These are phyloP conservation scores for Apamea anceps DNA, from an alignment of 2,888 invertebrate genomes.

Conservation along the genomic window DNA sequence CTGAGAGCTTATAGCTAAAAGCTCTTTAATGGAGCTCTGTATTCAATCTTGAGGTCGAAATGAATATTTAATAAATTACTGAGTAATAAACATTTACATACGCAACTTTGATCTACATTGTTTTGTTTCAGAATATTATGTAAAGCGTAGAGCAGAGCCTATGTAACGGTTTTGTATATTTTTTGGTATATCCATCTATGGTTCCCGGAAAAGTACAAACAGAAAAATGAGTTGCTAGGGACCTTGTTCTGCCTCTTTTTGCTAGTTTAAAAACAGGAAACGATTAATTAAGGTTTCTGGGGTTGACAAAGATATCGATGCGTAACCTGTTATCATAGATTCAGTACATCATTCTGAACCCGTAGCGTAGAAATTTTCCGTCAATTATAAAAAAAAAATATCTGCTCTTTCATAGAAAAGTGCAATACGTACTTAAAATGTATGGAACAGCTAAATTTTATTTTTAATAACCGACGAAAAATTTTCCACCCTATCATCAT, in stretches of 20 bases:
- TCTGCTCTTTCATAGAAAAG: too few relatives aligned
- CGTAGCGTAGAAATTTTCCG: too few relatives aligned
- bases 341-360: not conserved
- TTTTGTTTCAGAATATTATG: conserved; percentile 28
- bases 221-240: not conserved
- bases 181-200: not conserved
- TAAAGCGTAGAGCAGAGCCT: not conserved
- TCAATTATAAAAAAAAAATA: too few relatives aligned
- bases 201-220: not conserved
- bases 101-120: conserved; percentile 16
- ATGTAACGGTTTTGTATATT: conserved; percentile 10
- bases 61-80: conserved; percentile 56
- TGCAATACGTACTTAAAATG: too few relatives aligned
- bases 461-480: too few relatives aligned
- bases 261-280: not conserved
- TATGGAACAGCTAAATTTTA: too few relatives aligned
- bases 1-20: conserved; percentile 42
- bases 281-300: not conserved
- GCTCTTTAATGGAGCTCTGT: conserved; percentile 33
- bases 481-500: too few relatives aligned
- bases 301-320: too few relatives aligned
- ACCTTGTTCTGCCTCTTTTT: not conserved
- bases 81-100: conserved; percentile 39
- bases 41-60: conserved; percentile 44
- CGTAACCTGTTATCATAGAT: not conserved